Base-by-base conservation (phyloP, 1,140 invertebrate species). In the Choristoneura fumiferana region DNA sequence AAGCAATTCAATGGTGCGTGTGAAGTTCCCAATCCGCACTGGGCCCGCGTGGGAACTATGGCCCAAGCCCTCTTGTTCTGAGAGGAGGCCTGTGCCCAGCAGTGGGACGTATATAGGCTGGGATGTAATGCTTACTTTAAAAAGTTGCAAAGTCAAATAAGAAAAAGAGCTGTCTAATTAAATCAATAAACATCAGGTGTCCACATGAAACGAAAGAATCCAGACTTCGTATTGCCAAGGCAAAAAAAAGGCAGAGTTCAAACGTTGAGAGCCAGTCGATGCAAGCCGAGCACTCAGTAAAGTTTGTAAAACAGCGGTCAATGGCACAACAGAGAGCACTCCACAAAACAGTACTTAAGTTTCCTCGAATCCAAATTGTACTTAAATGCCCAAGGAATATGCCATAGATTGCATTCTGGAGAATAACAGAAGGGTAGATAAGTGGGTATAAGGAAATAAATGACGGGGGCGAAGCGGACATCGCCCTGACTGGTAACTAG, bases 381-480 rank as follows among this genome's bases (percentile, higher is more conserved):
- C 73, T 65, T 63, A 76, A 64, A 66, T 63, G 67, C 66, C 65
- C 62, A 58, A 58, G 60, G 62, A 67, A 65, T 67, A 73, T 63
- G 70, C 66, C 63, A 66, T 36, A 64, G 68, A 76, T 75, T 71
- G 61, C 64, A 71, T 61, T 45, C 62, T 55, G 53, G 45, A 67
- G 57, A n/a, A n/a, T 60, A 63, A 62, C 59, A 64, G 67, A 69
- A 72, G 56, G 67, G 53, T 63, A 18, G 53, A 65, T 54, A 73
- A 64, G 63, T 61, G 68, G 69, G 68, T 63, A 62, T 40, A 65
- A 70, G 75, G 65, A 71, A 73, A 73, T 66, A 73, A 75, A 76
- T 77, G 72, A 64, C 64, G 65, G 58, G 62, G 57, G 22, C 22
- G 22, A 29, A 56, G 63, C 67, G 65, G 70, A 70, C 66, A 70